Conservation (phyloP, 2,888 invertebrate genomes). For the Petrolisthes manimaculis region DNA sequence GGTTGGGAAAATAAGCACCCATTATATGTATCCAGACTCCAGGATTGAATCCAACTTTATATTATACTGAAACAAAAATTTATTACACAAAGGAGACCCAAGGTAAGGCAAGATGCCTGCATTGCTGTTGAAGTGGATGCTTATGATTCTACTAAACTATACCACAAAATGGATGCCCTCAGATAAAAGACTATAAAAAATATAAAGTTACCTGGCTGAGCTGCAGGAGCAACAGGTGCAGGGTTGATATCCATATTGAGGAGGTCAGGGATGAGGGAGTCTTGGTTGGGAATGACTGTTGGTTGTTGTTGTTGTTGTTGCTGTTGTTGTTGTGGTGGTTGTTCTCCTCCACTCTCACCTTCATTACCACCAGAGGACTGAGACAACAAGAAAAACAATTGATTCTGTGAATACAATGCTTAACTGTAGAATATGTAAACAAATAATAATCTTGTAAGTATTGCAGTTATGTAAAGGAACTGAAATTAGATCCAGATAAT, state of each 20-base stretch:
- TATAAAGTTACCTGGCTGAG: slow-evolving; percentile 42
- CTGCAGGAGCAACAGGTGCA: slow-evolving; percentile 68
- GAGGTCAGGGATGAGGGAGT: slow-evolving; percentile 95
- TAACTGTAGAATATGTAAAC: too few species aligned
- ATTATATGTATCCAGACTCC: too few species aligned
- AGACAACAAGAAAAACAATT: neutral
- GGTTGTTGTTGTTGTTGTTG: slow-evolving; percentile 70
- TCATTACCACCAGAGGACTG: slow-evolving; percentile 38
- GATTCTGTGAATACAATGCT: too few species aligned
- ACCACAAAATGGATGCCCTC: too few species aligned
- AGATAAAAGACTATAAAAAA: neutral
- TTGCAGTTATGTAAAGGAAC: too few species aligned
- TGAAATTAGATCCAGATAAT: too few species aligned
- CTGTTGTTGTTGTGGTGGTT: slow-evolving; percentile 61
- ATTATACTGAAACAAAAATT: too few species aligned
- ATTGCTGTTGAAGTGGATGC: neutral
- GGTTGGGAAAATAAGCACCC: too few species aligned
- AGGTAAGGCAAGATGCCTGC: neutral
- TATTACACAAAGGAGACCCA: too few species aligned
- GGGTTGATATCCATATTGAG: slow-evolving; percentile 94
- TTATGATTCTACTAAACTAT: neutral
- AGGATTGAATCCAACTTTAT: too few species aligned
- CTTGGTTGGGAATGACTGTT: slow-evolving; percentile 81
- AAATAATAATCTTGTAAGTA: too few species aligned
- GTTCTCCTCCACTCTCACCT: slow-evolving; percentile 48